A percentile compares a stretch with the other conserved stretches of the same genome.
Evolutionary conservation across 2,888 invertebrate species (phyloP).

Genomic region (Melinopterus prodromus): DNA sequence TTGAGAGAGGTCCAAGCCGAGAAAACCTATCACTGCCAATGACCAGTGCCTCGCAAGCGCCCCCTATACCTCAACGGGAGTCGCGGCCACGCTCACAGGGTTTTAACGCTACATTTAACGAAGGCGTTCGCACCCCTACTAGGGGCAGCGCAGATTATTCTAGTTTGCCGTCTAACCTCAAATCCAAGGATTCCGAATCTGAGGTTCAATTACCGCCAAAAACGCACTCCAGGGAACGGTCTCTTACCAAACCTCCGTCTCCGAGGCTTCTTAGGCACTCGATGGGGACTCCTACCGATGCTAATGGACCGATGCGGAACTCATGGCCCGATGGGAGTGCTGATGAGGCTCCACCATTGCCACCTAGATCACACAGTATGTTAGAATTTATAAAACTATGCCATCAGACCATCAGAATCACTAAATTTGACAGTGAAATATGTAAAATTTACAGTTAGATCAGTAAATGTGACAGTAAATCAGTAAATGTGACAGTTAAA

Average conservation of each 20-base stretch:
- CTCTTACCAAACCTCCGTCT: slow-evolving; percentile 65
- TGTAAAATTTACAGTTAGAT: too few relatives aligned
- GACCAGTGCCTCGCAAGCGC: slow-evolving; percentile 58
- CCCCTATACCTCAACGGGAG: slow-evolving; percentile 69
- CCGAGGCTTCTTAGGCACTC: slow-evolving; percentile 65
- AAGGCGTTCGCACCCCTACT: slow-evolving; percentile 58
- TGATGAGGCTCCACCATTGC: slow-evolving; percentile 80
- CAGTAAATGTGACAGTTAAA: too few relatives aligned
- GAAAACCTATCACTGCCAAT: slow-evolving; percentile 59
- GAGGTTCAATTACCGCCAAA: slow-evolving; percentile 63
- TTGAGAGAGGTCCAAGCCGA: slow-evolving; percentile 51
- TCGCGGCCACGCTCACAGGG: slow-evolving; percentile 53
- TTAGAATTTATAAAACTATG: too few relatives aligned
- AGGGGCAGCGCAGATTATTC: slow-evolving; percentile 59
- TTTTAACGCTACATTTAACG: slow-evolving; percentile 47
- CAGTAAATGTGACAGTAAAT: too few relatives aligned
- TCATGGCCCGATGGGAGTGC: slow-evolving; percentile 67
- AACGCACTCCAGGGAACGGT: slow-evolving; percentile 59
- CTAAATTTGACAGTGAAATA: too few relatives aligned
- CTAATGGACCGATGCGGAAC: slow-evolving; percentile 62
- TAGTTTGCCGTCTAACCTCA: slow-evolving; percentile 59
- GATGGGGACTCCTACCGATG: slow-evolving; percentile 63
- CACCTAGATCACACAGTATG: slow-evolving; percentile 79
- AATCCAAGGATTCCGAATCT: slow-evolving; percentile 52
- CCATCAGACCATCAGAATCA: too few relatives aligned